These are phyloP conservation scores for Columba guinea DNA, from an alignment of 2,797 vertebrate species.

Conservation along the genomic window DNA sequence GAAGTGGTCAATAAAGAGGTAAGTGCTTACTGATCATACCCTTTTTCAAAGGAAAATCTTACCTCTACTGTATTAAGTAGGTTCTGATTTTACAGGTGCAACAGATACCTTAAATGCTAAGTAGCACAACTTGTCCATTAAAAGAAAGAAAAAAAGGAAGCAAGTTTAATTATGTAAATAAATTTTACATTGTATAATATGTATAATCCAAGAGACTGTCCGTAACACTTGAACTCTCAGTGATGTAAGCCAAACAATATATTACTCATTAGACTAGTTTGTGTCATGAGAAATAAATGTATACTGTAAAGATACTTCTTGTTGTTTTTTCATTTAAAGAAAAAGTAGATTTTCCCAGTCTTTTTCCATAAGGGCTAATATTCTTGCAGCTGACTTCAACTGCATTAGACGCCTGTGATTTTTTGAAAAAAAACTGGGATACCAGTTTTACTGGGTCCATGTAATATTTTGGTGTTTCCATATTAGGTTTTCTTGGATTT, in stretches of 20 bases:
- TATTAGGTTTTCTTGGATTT: background rate
- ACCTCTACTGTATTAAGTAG: background rate
- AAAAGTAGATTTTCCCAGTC: background rate
- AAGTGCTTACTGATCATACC: background rate
- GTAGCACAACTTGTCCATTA: background rate
- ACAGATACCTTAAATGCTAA: background rate
- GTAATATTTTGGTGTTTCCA: background rate
- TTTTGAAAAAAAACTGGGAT: background rate
- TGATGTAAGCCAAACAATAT: accelerated
- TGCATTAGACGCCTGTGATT: background rate
- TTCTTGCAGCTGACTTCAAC: background rate
- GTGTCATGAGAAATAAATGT: background rate
- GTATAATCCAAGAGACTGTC: background rate
- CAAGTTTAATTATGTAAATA: background rate
- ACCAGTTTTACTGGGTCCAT: background rate
- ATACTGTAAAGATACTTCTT: background rate
- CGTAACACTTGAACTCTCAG: background rate
- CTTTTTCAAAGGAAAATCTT: background rate
- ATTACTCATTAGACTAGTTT: background rate
- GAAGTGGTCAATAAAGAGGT: background rate
- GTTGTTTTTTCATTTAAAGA: background rate
- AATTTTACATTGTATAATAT: background rate
- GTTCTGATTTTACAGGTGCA: background rate
- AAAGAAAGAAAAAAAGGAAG: background rate
- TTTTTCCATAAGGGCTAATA: background rate